Evolutionary conservation across 2,113 vertebrate genomes (phyloP), one percentile per base, ranked within the genome.

Genomic region (Periophthalmus modestus): DNA sequence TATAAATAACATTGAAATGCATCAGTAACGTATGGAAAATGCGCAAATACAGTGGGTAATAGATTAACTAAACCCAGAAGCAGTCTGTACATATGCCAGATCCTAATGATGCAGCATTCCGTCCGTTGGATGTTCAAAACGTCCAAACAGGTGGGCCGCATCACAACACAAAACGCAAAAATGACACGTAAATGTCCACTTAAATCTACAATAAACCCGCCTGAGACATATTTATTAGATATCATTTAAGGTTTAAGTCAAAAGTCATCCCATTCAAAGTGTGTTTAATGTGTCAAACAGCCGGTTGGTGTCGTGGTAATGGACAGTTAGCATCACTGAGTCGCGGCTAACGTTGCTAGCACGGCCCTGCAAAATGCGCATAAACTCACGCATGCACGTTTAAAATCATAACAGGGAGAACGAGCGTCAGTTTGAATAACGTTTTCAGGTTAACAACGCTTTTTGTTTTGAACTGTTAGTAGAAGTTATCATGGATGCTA

Each of bases 141-240:
- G 78, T 66, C 66, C n/a, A 58, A 86, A 89, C 87, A 92, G 91
- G 87, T 92, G 91, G 91, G 89, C 91, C 88, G 81, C 87, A 69
- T 48, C 76, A n/a, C 74, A 71, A 39, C 76, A 77, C 74, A 34
- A n/a, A n/a, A n/a, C n/a, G 70, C 73, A 19, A 7, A 63, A 55
- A 0, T 39, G 16, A n/a, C 23, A 72, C 71, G 66, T 50, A 67
- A 47, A 47, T 67, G 68, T 39, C 36, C 19, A 19, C 18, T 21
- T 21, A 10, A n/a, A 59, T 21, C 18, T 19, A 10, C 2, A 1
- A 43, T 34, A 39, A 43, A 7, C 18, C 18, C 34, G 14, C 10
- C 2, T 10, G 11, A 65, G 43, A 39, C 33, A 10, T 12, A 13
- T n/a, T n/a, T 11, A n/a, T 65, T 7, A 65, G 13, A 36, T 12